Base-by-base conservation (phyloP, 2,797 vertebrate genomes). In the Muraenolepis orangiensis region DNA sequence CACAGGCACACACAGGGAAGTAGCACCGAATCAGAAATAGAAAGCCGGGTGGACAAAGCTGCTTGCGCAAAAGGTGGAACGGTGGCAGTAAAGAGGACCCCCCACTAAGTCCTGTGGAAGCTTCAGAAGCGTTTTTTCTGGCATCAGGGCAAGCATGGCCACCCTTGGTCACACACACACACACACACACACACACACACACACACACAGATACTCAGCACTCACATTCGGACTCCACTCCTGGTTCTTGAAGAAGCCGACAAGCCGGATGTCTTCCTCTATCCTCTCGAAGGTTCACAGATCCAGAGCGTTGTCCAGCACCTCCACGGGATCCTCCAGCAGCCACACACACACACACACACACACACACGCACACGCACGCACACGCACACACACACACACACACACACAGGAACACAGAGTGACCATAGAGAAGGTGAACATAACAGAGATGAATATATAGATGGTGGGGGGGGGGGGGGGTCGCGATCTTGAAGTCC, bases 161-260 rank as follows among this genome's bases (percentile, higher is more conserved):
- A n/a, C 98, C 98, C 3, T 98, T 98, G 0, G 95, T 99, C 67
- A n/a, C n/a, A n/a, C n/a, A n/a, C n/a, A n/a, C n/a, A n/a, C n/a
- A 66, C 20, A 51, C 16, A 16, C 13, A 20, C 72, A n/a, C 66
- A 23, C 23, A 26, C 7, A 66, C 23, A 32, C 26, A 70, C 23
- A 0, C 76, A 42, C 32, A 34, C 32, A 34, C 32, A 34, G 23
- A 28, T 12, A 11, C 10, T 26, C 10, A 26, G 66, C 18, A 94
- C 97, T 95, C 93, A 99, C 97, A 86, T 80, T 99, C 96, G 1
- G 97, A 97, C 70, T n/a, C n/a, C n/a, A n/a, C n/a, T 96, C 95
- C 78, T 93, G 92, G 66, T 86, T 96, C 92, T 96, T 99, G 90
- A 99, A 99, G 89, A 94, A 98, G 71, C 97, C 98, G 0, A 99